Evolutionary conservation across 2,888 invertebrate species (phyloP), one percentile per base, ranked within the genome.

Genomic region (Clunio marinus): DNA sequence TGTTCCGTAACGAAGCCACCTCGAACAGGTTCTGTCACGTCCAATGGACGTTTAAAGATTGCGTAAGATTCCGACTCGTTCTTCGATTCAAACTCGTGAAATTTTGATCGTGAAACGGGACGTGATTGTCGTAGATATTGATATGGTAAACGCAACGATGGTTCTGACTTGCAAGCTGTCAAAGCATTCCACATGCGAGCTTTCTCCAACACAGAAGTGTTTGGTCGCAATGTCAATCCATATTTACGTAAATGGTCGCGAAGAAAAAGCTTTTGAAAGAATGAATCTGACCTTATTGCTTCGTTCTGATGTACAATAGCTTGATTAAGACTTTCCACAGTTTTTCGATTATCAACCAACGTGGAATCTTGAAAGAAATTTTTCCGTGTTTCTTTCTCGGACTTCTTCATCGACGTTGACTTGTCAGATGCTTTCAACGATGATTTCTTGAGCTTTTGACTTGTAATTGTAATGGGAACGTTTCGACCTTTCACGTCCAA

Each of bases 41-140:
- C 81, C 7, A 25, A 7, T 17, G 41, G 57, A 17, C 24, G 57
- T 15, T 58, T 58, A 20, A 58, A 58, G n/a, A 58, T 57, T 68
- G 68, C 58, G 13, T 58, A 58, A 27, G 51, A 74, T 10, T 74
- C 76, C 69, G 79, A 84, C 74, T 80, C 85, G 69, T 75, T 77
- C 74, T 75, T 76, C 70, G 81, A 81, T 73, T 89, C 89, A 80
- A 86, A 82, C 72, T 83, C 82, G 73, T 83, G 83, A 75, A 90
- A 89, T 73, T 86, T 85, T 1, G 89, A 89, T 71, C 87, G 83
- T 1, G 86, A 84, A 0, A 89, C 88, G 3, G 89, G 88, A 73
- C 84, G 85, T 71, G 87, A 85, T 72, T 87, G 83, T 51, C 84
- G 81, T 45, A 88, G 79, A 74, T 88, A 90, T 32, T 85, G 81